Conservation (phyloP, 2,888 invertebrate species). For the Silvanus unidentatus region DNA sequence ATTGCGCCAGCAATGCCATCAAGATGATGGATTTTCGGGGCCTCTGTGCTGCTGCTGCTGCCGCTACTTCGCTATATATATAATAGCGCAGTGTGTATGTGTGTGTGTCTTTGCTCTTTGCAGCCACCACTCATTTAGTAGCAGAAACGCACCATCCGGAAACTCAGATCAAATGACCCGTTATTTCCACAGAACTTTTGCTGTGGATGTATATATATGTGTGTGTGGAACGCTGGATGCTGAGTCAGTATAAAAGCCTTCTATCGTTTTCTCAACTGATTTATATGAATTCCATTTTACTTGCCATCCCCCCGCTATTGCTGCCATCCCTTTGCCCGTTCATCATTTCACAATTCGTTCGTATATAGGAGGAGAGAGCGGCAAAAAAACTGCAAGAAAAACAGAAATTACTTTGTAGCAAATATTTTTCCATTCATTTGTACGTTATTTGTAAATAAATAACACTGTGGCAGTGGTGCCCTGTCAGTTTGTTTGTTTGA, state of each 20-base stretch:
- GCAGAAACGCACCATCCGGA: slow-evolving; percentile 23
- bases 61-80: neutral
- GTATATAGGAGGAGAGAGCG: too few relatives aligned
- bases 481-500: neutral
- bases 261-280: neutral
- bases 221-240: neutral
- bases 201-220: too few relatives aligned
- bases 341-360: too few relatives aligned
- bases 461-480: too few relatives aligned
- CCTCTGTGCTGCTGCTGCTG: neutral
- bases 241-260: slow-evolving; percentile 1
- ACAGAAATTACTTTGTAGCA: too few relatives aligned
- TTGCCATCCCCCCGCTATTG: too few relatives aligned
- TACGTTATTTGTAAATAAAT: too few relatives aligned
- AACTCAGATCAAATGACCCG: slow-evolving; percentile 32
- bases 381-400: too few relatives aligned
- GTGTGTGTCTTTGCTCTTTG: too few relatives aligned
- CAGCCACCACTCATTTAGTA: slow-evolving; percentile 1
- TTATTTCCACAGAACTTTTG: slow-evolving; percentile 24
- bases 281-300: neutral
- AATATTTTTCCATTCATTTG: too few relatives aligned
- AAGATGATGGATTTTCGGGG: slow-evolving; percentile 21
- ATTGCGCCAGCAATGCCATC: slow-evolving; percentile 24
- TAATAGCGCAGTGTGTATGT: neutral
- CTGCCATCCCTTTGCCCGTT: too few relatives aligned